phyloP scores from a whole-genome alignment of 2,888 invertebrate species.

The Zhengitettix transpicula region DNA sequence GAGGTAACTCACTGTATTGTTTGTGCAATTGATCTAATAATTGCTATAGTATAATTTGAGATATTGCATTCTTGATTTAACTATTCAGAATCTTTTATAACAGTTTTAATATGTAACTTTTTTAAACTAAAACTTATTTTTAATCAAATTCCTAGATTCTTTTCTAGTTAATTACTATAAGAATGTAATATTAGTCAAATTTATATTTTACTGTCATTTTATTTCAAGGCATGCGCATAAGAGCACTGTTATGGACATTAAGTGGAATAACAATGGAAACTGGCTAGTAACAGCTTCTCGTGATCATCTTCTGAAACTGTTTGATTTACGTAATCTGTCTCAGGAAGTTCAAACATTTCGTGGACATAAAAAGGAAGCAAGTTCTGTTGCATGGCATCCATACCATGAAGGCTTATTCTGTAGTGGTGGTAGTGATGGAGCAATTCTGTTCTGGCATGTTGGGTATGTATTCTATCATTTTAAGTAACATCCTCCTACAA shows the following conservation, averaged over 20 bases:
- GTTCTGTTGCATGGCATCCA: constrained; percentile 96
- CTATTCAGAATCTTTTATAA: no score
- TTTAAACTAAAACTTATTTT: no score
- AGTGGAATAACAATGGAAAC: constrained; percentile 99
- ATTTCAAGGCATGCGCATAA: constrained; percentile 82
- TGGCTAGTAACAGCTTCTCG: constrained; percentile 98
- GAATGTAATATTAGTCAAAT: no score
- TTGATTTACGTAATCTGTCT: constrained; percentile 90
- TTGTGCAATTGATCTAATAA: no score
- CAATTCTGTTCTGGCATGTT: constrained; percentile 97
- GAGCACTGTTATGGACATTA: constrained; percentile 96
- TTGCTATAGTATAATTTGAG: no score
- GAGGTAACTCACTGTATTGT: no score
- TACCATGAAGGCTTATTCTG: constrained; percentile 93
- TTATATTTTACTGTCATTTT: no score
- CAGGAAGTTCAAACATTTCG: constrained; percentile 94
- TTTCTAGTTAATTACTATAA: no score
- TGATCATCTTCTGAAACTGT: constrained; percentile 92
- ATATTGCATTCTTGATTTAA: no score
- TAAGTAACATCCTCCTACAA: background rate
- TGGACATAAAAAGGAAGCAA: constrained; percentile 98
- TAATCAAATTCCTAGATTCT: no score
- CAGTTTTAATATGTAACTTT: no score
- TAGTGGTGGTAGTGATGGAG: constrained; percentile 96
- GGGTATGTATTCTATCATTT: constrained; percentile 39